phyloP scores from a whole-genome alignment of 1,140 invertebrate genomes.

The Macrobrachium nipponense region DNA sequence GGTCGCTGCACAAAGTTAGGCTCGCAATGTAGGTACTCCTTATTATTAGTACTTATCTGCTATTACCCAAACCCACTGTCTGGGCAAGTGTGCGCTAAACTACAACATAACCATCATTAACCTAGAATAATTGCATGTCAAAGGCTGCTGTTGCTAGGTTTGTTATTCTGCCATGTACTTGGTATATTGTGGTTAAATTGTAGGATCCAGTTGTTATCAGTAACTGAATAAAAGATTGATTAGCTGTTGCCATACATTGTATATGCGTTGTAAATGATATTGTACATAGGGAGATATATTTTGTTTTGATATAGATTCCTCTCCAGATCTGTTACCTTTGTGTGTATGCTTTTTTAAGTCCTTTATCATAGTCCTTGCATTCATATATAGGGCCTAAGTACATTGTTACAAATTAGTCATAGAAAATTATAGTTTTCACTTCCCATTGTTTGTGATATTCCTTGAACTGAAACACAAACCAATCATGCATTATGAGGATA shows the following conservation, averaged over 20 bases:
- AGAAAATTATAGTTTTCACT: too few species aligned
- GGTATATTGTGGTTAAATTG: too few species aligned
- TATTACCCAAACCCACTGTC: neutral
- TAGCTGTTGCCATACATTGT: conserved; percentile 37
- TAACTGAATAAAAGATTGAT: neutral
- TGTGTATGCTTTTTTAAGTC: conserved; percentile 8
- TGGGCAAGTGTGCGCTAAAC: too few species aligned
- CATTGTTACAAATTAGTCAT: neutral
- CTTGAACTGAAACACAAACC: too few species aligned
- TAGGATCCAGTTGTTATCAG: too few species aligned
- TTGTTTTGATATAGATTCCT: neutral
- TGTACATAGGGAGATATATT: conserved; percentile 30
- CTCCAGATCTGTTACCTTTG: neutral
- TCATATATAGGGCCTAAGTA: conserved; percentile 3
- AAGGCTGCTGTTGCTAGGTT: too few species aligned
- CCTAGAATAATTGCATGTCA: too few species aligned
- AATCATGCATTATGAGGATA: too few species aligned
- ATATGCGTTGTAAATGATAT: conserved; percentile 35
- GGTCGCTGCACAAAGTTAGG: conserved; percentile 44
- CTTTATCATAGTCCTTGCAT: neutral
- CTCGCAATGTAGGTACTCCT: conserved; percentile 21
- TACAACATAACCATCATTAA: too few species aligned
- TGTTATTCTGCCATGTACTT: too few species aligned
- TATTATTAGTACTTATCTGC: conserved; percentile 29
- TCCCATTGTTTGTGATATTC: too few species aligned